Percentiles rank a stretch among this genome's conserved stretches.
Evolutionary conservation across 1,140 invertebrate species (phyloP).

Genomic region (Goniozus legneri): DNA sequence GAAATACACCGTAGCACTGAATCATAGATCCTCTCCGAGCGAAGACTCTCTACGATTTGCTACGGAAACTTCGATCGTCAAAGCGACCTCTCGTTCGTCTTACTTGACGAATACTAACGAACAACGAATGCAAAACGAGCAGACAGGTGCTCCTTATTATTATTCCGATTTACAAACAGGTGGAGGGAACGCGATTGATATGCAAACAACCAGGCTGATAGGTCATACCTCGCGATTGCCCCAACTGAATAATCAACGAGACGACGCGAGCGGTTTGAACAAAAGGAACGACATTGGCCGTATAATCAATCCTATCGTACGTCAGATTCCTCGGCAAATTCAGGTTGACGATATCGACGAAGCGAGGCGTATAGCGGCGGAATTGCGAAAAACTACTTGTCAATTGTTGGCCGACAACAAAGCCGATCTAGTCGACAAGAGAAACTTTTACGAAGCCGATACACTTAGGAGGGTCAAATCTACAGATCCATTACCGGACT

Average conservation of each 20-base stretch:
- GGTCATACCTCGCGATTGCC: constrained; percentile 38
- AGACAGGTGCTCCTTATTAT: constrained; percentile 71
- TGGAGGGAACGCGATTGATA: constrained; percentile 13
- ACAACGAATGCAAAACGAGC: constrained; percentile 23
- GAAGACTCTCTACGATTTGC: constrained; percentile 35
- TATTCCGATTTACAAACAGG: constrained; percentile 71
- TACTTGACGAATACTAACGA: constrained; percentile 8
- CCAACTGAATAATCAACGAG: constrained; percentile 69
- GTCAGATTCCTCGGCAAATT: constrained; percentile 40
- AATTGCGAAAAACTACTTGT: constrained; percentile 63
- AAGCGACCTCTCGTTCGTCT: constrained; percentile 3
- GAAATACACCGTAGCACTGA: constrained; percentile 26
- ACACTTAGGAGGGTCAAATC: constrained; percentile 60
- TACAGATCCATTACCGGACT: constrained; percentile 37
- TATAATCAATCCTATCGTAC: constrained; percentile 72
- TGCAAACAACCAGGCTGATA: constrained; percentile 21
- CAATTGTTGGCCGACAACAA: constrained; percentile 62
- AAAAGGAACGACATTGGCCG: constrained; percentile 72
- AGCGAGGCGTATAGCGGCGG: constrained; percentile 59
- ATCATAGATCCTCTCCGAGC: constrained; percentile 38
- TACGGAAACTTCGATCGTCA: constrained; percentile 2
- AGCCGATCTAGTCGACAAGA: constrained; percentile 65
- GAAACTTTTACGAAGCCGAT: constrained; percentile 73
- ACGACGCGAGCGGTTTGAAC: constrained; percentile 51
- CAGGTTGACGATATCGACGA: constrained; percentile 46